Evolutionary conservation across 2,888 invertebrate genomes (phyloP).

Genomic region (Coenonympha arcania): DNA sequence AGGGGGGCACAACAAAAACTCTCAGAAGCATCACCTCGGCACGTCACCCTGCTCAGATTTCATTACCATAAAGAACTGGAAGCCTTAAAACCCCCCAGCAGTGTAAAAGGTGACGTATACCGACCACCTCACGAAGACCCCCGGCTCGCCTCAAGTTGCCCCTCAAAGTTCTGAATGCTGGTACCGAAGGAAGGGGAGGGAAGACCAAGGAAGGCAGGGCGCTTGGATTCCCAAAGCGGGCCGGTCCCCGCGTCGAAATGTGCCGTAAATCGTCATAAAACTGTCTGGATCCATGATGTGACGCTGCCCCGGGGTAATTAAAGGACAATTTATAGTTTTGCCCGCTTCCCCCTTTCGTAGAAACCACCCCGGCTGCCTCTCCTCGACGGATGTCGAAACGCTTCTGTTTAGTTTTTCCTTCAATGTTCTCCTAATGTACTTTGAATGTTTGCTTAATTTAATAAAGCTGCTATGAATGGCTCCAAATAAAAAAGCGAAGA

Average conservation of each 20-base stretch:
- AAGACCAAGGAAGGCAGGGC: constrained; percentile 40
- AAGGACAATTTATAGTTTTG: constrained; percentile 75
- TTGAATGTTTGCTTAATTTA: background rate
- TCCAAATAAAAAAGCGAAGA: no score
- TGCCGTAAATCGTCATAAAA: constrained; percentile 78
- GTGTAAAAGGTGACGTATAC: constrained; percentile 45
- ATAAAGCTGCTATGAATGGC: no score
- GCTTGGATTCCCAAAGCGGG: constrained; percentile 59
- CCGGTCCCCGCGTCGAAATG: constrained; percentile 64
- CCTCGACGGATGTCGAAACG: constrained; percentile 48
- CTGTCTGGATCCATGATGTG: constrained; percentile 82
- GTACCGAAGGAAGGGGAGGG: constrained; percentile 27
- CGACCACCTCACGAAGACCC: constrained; percentile 31
- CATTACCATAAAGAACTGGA: constrained; percentile 75
- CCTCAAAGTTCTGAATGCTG: constrained; percentile 14
- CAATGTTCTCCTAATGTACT: constrained; percentile 30
- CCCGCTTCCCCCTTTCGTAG: constrained; percentile 49
- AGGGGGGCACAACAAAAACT: constrained; percentile 71
- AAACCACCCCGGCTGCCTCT: constrained; percentile 42
- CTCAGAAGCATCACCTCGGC: constrained; percentile 69
- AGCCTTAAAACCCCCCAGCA: constrained; percentile 71
- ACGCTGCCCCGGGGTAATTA: constrained; percentile 77
- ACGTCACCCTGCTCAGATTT: constrained; percentile 75
- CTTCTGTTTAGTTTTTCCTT: constrained; percentile 40
- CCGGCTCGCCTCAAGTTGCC: constrained; percentile 14